Conservation (phyloP, 2,888 invertebrate genomes). For the Rhaphigaster nebulosa region DNA sequence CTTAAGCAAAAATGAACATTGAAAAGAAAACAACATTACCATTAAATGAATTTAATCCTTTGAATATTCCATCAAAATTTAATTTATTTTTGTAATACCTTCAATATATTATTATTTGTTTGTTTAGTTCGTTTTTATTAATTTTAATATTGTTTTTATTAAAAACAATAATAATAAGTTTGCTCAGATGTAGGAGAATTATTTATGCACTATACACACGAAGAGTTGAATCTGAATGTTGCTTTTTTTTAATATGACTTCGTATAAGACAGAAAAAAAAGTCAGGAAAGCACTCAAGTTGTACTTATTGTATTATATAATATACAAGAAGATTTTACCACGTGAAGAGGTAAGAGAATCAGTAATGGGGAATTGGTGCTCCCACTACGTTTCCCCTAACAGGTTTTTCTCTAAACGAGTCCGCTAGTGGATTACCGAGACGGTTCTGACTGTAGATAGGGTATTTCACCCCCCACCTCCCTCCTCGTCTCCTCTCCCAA, state of each 20-base stretch:
- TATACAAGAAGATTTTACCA: not conserved
- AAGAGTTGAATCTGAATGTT: not conserved
- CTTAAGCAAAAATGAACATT: too few species aligned
- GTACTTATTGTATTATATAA: not conserved
- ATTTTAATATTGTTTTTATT: too few species aligned
- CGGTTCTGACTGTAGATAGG: conserved; percentile 1
- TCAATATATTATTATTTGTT: too few species aligned
- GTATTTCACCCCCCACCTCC: not conserved
- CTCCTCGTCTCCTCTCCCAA: not conserved
- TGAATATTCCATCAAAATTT: too few species aligned
- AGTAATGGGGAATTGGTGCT: not conserved
- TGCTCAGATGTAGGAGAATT: too few species aligned
- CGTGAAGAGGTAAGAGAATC: not conserved
- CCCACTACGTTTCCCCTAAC: not conserved
- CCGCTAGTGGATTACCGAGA: not conserved
- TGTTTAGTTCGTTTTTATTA: too few species aligned
- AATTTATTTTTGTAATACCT: too few species aligned
- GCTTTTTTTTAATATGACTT: not conserved
- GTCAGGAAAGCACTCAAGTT: not conserved
- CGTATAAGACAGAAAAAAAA: not conserved
- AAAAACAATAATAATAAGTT: too few species aligned
- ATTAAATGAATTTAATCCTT: too few species aligned
- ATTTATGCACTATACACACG: too few species aligned
- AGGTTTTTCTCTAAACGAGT: too few species aligned
- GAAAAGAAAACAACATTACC: too few species aligned